Base-by-base conservation (phyloP, 2,797 vertebrate species). In the Anguilla anguilla region DNA sequence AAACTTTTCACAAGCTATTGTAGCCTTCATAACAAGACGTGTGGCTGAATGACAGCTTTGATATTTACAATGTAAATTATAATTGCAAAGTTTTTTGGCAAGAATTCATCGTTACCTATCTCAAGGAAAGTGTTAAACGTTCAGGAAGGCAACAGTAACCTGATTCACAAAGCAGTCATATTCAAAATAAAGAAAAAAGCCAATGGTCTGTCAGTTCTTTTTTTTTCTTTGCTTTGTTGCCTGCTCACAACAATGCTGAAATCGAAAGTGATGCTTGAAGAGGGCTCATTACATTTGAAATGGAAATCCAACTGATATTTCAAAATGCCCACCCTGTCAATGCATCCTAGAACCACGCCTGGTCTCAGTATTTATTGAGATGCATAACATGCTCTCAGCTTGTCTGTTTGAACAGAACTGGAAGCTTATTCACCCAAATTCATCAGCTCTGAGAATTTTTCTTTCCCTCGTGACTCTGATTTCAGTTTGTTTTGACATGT, bases 391-490 rank as follows among this genome's bases (percentile, higher is more conserved):
- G 59, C 22, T 61, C 59, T 61, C 59, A 19, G 4, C 59, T 17
- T 72, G 67, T 72, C 28, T 28, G 67, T 72, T n/a, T 72, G 28
- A 72, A 39, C 28, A 1, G 17, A 77, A 77, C 67, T 77, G 35
- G 11, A 77, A 35, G 35, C 72, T 39, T 77, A 6, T 72, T 28
- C 67, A 31, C 67, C 28, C n/a, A 31, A 31, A 17, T 77, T 77
- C 15, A 31, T 3, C 35, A 43, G 77, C 39, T 81, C 19, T 39
- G 13, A 17, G 17, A 81, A 81, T 81, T 10, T 77, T 10, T 15
- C 39, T 25, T 81, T 81, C 19, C 72, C 77, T 81, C 39, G 46
- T 46, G 77, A 46, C 77, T 81, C 77, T 79, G 39, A 81, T 81
- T 46, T 81, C 77, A 43, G 35, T 46, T 46, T 46, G 39, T 81